A percentile compares a stretch with the other conserved stretches of the same genome.
These are phyloP conservation scores for Drosophila kanapiae DNA, from an alignment of 1,140 invertebrate genomes.

Conservation along the genomic window DNA sequence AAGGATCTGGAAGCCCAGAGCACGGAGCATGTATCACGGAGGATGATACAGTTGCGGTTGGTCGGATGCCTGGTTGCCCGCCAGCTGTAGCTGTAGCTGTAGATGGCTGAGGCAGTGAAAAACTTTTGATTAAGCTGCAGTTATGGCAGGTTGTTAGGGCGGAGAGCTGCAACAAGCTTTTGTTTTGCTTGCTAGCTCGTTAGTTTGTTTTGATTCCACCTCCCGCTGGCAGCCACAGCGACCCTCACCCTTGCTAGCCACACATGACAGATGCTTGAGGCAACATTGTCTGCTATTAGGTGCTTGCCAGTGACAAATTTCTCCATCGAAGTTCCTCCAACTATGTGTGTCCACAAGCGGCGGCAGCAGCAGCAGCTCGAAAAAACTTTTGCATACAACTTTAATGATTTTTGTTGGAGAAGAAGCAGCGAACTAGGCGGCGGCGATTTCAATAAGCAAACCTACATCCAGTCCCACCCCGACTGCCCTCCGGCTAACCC, in stretches of 20 bases:
- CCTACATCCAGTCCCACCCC: background rate
- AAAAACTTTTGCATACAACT: slow-evolving; percentile 72
- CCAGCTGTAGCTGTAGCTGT: slow-evolving; percentile 24
- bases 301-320: slow-evolving; percentile 77
- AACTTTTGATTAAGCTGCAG: slow-evolving; percentile 85
- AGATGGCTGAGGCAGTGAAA: slow-evolving; percentile 58
- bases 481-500: slow-evolving; percentile 33
- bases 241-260: background rate
- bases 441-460: slow-evolving; percentile 75
- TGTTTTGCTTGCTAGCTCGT: slow-evolving; percentile 81
- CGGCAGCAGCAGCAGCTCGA: slow-evolving; percentile 11
- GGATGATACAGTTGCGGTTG: slow-evolving; percentile 56
- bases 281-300: slow-evolving; percentile 63
- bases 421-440: slow-evolving; percentile 39
- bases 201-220: slow-evolving; percentile 78
- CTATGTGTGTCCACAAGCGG: slow-evolving; percentile 10
- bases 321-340: slow-evolving; percentile 11
- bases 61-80: slow-evolving; percentile 51
- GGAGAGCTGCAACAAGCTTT: slow-evolving; percentile 65
- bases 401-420: slow-evolving; percentile 77
- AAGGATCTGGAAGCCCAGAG: slow-evolving; percentile 13
- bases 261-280: slow-evolving; percentile 52
- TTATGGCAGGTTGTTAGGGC: slow-evolving; percentile 77
- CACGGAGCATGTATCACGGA: slow-evolving; percentile 11
- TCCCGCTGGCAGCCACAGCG: slow-evolving; percentile 17